Conservation (phyloP, 2,888 invertebrate species). For the Lissocephala sabroskyi region DNA sequence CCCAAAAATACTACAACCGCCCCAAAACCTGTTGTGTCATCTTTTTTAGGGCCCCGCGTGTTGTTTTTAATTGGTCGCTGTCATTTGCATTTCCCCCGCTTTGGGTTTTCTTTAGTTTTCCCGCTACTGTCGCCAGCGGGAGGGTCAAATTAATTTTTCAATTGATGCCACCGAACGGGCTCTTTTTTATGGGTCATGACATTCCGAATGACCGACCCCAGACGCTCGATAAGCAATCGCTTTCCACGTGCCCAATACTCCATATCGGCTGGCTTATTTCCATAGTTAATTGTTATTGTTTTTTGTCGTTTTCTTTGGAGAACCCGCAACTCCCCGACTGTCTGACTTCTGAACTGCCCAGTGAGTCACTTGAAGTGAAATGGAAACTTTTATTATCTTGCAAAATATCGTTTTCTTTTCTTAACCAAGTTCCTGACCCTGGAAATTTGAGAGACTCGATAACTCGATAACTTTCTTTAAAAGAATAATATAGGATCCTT, state of each 20-base stretch:
- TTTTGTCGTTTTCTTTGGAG: too few species aligned
- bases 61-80: constrained; percentile 29
- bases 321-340: too few species aligned
- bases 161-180: too few species aligned
- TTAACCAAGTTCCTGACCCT: too few species aligned
- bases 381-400: too few species aligned
- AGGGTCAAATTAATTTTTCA: not conserved
- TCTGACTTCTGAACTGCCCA: too few species aligned
- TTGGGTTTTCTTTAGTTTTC: not conserved
- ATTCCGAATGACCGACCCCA: too few species aligned
- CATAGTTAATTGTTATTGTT: constrained; percentile 41
- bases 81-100: constrained; percentile 1
- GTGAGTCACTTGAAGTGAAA: too few species aligned
- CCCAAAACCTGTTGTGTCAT: constrained; percentile 48
- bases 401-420: too few species aligned
- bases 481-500: too few species aligned
- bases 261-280: constrained; percentile 32
- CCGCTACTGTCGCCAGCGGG: not conserved
- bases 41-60: constrained; percentile 27
- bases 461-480: too few species aligned
- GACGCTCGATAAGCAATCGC: constrained; percentile 37
- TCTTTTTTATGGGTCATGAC: constrained; percentile 13
- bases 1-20: not conserved
- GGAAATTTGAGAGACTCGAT: too few species aligned
- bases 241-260: constrained; percentile 50